Conservation (phyloP, 2,113 vertebrate genomes). For the Anoplopoma fimbria region DNA sequence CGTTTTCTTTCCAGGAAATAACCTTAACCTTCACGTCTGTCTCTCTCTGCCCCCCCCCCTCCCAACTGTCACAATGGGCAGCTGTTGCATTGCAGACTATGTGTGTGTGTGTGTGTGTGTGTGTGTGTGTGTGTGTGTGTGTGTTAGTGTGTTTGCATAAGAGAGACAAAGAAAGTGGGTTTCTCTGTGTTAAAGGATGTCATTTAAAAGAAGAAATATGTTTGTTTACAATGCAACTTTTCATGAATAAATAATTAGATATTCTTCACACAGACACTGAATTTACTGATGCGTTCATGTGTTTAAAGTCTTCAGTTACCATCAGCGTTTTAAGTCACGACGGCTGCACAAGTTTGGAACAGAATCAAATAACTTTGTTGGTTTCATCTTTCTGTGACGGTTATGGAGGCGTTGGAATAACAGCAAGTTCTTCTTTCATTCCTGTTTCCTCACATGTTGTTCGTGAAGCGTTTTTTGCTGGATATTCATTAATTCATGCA, state of each 20-base stretch:
- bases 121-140: slow-evolving; percentile 10
- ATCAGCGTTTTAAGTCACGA: too few species aligned
- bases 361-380: too few species aligned
- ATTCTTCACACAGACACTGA: too few species aligned
- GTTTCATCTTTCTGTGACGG: too few species aligned
- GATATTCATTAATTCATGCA: neutral
- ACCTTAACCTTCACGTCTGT: neutral
- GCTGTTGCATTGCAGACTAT: neutral
- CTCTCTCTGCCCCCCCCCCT: neutral
- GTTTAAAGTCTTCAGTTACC: neutral
- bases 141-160: slow-evolving; percentile 9
- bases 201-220: too few species aligned
- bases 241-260: neutral
- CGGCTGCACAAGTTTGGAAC: too few species aligned
- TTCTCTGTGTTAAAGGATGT: neutral
- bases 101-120: slow-evolving; percentile 22
- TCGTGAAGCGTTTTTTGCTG: neutral
- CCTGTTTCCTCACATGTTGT: neutral
- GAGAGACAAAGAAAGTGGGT: neutral
- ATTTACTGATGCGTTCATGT: too few species aligned
- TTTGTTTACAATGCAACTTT: neutral
- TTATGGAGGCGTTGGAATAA: neutral
- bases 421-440: neutral
- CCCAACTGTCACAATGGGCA: neutral
- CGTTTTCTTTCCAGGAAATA: neutral